These are phyloP conservation scores for Hyppa rectilinea DNA, from an alignment of 2,888 invertebrate genomes.

Conservation along the genomic window DNA sequence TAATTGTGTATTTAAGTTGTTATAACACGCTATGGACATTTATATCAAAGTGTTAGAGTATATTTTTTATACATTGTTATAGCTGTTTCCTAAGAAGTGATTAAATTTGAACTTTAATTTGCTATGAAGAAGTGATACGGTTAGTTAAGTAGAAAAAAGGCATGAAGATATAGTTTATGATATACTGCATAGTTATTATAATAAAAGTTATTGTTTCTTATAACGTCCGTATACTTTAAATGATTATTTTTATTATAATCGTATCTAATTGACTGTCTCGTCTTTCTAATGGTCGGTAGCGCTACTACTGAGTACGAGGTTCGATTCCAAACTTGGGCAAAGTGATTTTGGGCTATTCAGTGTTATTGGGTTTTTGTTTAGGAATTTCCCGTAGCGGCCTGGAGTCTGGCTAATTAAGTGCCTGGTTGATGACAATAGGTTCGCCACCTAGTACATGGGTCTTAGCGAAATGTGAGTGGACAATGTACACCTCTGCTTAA, in stretches of 20 bases:
- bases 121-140: background rate
- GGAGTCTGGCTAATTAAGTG: no score
- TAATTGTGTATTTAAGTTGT: conserved; percentile 60
- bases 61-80: conserved; percentile 17
- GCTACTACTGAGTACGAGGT: no score
- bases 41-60: conserved; percentile 15
- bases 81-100: conserved; percentile 21
- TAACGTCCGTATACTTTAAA: background rate
- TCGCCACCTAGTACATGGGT: no score
- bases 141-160: conserved; percentile 1
- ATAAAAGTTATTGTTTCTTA: conserved; percentile 1
- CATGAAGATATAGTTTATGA: background rate
- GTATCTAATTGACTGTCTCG: no score
- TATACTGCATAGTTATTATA: background rate
- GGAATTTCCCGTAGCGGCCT: no score
- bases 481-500: no score
- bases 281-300: no score
- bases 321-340: no score
- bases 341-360: no score
- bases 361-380: no score
- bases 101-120: conserved; percentile 20
- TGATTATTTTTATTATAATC: background rate
- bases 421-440: no score
- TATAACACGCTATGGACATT: conserved; percentile 53
- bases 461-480: no score